These are phyloP conservation scores for Boulengeromyrus knoepffleri DNA, from an alignment of 2,113 vertebrate species.

Conservation along the genomic window DNA sequence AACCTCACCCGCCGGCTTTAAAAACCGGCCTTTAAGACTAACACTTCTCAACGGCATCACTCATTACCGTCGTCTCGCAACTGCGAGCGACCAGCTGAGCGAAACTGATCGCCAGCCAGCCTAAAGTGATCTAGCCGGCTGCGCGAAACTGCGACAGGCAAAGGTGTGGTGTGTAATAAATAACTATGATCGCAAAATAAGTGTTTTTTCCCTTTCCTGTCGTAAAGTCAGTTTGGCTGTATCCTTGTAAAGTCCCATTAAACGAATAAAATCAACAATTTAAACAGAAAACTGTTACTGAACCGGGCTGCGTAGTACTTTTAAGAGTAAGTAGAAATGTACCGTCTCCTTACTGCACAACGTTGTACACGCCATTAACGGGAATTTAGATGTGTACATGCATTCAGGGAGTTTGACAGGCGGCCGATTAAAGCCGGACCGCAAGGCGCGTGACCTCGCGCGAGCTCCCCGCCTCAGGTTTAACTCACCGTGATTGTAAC, in stretches of 20 bases:
- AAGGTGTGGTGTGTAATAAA: neutral
- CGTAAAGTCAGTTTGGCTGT: neutral
- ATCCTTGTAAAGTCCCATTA: neutral
- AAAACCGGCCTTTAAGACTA: neutral
- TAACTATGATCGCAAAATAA: neutral
- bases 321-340: neutral
- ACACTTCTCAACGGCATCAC: neutral
- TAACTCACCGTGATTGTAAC: constrained; percentile 61
- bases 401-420: neutral
- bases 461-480: neutral
- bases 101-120: neutral
- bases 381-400: neutral
- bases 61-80: neutral
- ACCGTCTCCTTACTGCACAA: neutral
- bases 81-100: neutral
- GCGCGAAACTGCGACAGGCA: neutral
- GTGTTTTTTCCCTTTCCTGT: neutral
- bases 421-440: neutral
- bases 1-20: neutral
- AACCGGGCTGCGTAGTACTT: neutral
- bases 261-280: neutral
- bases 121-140: neutral
- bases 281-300: neutral
- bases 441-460: neutral
- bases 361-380: neutral